Evolutionary conservation across 1,140 invertebrate genomes (phyloP).

Genomic region (Drosophila sturtevanti): DNA sequence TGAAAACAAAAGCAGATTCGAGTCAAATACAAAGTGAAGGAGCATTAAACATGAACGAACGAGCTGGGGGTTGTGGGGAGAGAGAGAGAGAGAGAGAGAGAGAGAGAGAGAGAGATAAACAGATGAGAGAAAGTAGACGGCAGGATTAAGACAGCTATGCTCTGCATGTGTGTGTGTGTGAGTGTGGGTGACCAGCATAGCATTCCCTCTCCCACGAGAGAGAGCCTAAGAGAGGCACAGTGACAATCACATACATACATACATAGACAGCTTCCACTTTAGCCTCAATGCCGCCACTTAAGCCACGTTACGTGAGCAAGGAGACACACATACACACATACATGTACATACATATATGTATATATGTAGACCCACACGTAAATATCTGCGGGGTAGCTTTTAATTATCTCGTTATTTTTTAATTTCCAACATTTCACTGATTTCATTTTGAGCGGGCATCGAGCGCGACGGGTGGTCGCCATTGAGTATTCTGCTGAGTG

Average conservation of each 20-base stretch:
- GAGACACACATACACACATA: constrained; percentile 39
- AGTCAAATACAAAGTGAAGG: constrained; percentile 52
- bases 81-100: too few relatives aligned
- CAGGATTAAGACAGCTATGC: constrained; percentile 46
- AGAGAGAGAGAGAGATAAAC: too few relatives aligned
- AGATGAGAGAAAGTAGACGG: constrained; percentile 45
- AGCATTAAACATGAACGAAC: constrained; percentile 54
- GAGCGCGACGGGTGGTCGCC: constrained; percentile 45
- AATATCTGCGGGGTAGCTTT: constrained; percentile 76
- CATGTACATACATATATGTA: not conserved
- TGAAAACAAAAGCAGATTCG: constrained; percentile 45
- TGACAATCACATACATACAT: not conserved
- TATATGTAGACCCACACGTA: constrained; percentile 18
- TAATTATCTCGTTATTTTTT: constrained; percentile 80
- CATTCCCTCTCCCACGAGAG: not conserved
- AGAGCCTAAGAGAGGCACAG: not conserved
- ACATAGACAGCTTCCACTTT: constrained; percentile 7
- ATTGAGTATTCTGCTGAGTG: constrained; percentile 23
- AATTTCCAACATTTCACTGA: constrained; percentile 76
- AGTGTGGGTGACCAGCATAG: constrained; percentile 20
- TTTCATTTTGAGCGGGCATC: constrained; percentile 64
- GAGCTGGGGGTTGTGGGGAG: constrained; percentile 15
- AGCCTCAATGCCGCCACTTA: constrained; percentile 70
- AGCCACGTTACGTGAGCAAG: constrained; percentile 65
- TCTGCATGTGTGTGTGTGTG: constrained; percentile 33